Percentiles rank a stretch among this genome's conserved stretches.
Evolutionary conservation across 2,888 invertebrate species (phyloP).

Genomic region (Drosophila ustulata): DNA sequence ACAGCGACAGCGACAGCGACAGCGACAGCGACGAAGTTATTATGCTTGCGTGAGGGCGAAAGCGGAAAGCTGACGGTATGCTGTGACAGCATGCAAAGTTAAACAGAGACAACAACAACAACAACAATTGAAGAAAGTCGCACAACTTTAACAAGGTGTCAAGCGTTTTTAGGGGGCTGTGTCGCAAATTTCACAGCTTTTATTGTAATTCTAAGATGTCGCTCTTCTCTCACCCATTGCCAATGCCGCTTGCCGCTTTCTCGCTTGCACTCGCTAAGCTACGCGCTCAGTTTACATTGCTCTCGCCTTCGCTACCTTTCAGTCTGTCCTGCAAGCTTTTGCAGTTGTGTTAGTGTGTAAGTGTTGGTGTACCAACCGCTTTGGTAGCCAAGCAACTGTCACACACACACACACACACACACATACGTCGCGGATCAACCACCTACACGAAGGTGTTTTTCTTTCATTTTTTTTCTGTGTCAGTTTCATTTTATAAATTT

Average conservation of each 20-base stretch:
- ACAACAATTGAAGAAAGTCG: conserved; percentile 24
- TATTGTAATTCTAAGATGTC: conserved; percentile 39
- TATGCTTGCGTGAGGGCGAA: conserved; percentile 40
- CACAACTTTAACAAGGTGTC: conserved; percentile 44
- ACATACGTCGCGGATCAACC: conserved; percentile 7
- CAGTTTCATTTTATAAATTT: neutral
- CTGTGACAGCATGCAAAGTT: conserved; percentile 29
- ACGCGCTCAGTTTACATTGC: neutral
- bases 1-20: conserved; percentile 3
- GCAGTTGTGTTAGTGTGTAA: conserved; percentile 25
- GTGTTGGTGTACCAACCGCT: neutral
- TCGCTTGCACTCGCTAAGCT: neutral
- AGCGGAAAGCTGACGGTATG: conserved; percentile 36
- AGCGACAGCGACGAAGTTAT: neutral
- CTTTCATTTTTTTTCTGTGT: conserved; percentile 2
- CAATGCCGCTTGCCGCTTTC: neutral
- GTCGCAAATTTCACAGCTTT: conserved; percentile 41
- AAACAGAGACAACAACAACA: neutral
- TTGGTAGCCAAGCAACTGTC: conserved; percentile 49
- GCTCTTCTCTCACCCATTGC: neutral
- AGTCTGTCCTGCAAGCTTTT: conserved; percentile 2
- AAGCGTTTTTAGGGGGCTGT: conserved; percentile 22
- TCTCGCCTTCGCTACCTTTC: conserved; percentile 9
- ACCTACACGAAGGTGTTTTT: conserved; percentile 17
- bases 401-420: conserved; percentile 16